A percentile compares a stretch with the other conserved stretches of the same genome.
Conservation (phyloP, 2,888 invertebrate species). For the Germaria angustata region DNA sequence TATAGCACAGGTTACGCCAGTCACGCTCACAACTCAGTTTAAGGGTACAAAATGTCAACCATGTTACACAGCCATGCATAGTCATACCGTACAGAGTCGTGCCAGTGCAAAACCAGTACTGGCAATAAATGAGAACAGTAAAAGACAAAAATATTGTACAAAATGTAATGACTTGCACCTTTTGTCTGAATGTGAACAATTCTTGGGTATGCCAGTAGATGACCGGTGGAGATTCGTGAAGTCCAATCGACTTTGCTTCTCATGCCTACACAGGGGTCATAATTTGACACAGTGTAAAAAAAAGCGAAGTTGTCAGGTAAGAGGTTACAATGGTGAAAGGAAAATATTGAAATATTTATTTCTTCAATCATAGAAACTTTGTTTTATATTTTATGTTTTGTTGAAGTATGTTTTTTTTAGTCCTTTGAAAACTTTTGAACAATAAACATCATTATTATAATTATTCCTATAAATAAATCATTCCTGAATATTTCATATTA, state of each 20-base stretch:
- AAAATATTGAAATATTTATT: too few relatives aligned
- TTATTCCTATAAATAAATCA: too few relatives aligned
- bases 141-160: not conserved
- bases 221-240: not conserved
- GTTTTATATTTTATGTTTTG: too few relatives aligned
- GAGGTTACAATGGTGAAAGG: not conserved
- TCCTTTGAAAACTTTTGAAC: too few relatives aligned
- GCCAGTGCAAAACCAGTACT: not conserved
- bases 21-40: too few relatives aligned
- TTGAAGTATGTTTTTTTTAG: too few relatives aligned
- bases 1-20: not conserved
- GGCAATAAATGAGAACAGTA: not conserved
- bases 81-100: not conserved
- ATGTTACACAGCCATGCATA: too few relatives aligned
- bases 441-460: too few relatives aligned
- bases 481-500: too few relatives aligned
- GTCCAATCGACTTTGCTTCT: not conserved
- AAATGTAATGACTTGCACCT: not conserved
- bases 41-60: too few relatives aligned
- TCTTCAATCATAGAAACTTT: too few relatives aligned
- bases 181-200: not conserved
- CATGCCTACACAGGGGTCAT: slow-evolving; percentile 5
- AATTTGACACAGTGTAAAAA: not conserved
- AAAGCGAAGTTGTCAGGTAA: not conserved
- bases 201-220: not conserved